Conservation (phyloP, 2,113 vertebrate species). For the Anas platyrhynchos region DNA sequence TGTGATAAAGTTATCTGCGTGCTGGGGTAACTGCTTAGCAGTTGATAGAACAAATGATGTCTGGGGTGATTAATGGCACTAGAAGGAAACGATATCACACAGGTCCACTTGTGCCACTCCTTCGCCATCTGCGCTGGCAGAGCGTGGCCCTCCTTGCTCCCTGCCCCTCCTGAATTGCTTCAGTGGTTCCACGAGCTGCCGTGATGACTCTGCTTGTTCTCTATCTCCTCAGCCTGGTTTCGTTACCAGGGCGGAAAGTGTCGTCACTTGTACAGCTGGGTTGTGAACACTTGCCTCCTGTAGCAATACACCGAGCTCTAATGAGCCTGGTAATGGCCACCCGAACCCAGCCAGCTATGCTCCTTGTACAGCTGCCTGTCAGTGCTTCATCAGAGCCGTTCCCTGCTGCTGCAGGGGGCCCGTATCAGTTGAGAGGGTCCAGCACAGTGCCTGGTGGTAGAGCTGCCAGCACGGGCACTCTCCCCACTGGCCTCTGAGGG, state of each 20-base stretch:
- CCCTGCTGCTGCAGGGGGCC: background rate
- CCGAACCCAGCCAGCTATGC: background rate
- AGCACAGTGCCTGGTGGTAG: background rate
- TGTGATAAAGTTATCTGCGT: slow-evolving; percentile 40
- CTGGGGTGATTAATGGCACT: slow-evolving; percentile 34
- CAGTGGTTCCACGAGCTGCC: background rate
- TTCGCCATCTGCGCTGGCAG: background rate
- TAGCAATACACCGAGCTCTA: background rate
- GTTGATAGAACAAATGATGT: slow-evolving; percentile 41
- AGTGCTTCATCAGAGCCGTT: background rate
- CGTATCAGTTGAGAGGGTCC: background rate
- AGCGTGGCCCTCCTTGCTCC: background rate
- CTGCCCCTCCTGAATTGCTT: background rate
- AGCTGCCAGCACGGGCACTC: background rate
- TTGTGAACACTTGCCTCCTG: background rate
- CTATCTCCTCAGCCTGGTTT: background rate
- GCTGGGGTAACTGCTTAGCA: slow-evolving; percentile 41
- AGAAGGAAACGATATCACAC: slow-evolving; percentile 36
- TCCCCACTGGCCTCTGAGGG: background rate
- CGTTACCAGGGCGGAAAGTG: background rate
- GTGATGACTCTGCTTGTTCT: background rate
- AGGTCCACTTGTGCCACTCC: background rate
- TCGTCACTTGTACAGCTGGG: background rate
- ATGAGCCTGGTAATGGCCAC: background rate
- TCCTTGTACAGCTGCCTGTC: background rate